These are phyloP conservation scores for Aphelenchoides fujianensis DNA, from an alignment of 1,140 invertebrate species.

Conservation along the genomic window DNA sequence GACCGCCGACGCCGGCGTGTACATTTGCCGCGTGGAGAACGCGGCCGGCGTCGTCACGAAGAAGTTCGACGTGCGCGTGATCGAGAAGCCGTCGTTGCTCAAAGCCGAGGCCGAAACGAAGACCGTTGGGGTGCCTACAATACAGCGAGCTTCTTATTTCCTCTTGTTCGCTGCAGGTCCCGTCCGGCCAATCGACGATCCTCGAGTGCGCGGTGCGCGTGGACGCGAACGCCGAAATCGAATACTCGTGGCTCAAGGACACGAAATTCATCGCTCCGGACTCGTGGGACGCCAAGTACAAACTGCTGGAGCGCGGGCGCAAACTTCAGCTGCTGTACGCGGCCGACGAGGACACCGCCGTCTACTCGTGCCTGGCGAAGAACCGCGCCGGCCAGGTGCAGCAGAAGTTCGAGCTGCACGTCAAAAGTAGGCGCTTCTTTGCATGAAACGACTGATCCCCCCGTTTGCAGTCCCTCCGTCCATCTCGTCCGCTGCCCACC, in stretches of 20 bases:
- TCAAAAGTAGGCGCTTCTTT: conserved; percentile 39
- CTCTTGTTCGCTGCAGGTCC: conserved; percentile 21
- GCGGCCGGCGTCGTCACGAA: conserved; percentile 50
- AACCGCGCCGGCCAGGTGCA: conserved; percentile 62
- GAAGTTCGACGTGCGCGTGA: conserved; percentile 49
- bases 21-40: conserved; percentile 41
- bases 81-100: conserved; percentile 36
- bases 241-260: conserved; percentile 15
- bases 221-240: neutral
- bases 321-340: conserved; percentile 51
- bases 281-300: neutral
- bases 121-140: neutral
- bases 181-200: conserved; percentile 33
- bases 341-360: conserved; percentile 46
- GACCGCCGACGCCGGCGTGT: conserved; percentile 37
- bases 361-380: conserved; percentile 61
- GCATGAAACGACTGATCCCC: no score
- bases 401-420: conserved; percentile 59
- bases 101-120: neutral
- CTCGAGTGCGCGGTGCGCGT: conserved; percentile 40
- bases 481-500: neutral
- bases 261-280: neutral
- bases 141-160: conserved; percentile 25
- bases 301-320: conserved; percentile 35
- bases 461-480: conserved; percentile 6